Evolutionary conservation across 92 coral and sea anemone species (phyloP), one percentile per base, ranked within the genome.

Genomic region (Paragorgia papillata): DNA sequence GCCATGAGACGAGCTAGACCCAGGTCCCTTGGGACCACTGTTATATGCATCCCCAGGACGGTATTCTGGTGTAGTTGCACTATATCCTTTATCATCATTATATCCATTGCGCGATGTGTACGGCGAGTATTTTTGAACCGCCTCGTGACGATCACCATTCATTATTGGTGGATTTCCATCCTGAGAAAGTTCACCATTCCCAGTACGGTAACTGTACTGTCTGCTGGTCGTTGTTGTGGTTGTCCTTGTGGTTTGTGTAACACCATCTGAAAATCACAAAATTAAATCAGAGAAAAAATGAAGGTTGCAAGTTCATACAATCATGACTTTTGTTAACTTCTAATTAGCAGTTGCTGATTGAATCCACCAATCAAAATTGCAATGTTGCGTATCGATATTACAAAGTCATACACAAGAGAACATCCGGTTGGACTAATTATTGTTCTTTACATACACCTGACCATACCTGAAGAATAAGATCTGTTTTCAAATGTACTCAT

Each of bases 121-220:
- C 8, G 63, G 53, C 8, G 63, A 53, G 63, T 29, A 51, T 25
- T 71, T 71, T 41, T 71, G 78, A 8, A 71, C 61, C 39, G 50
- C 76, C 25, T 69, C 78, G 0, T 27, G 63, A 54, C 10, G 78
- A 20, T 32, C 34, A 54, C 64, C 78, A 30, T 71, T 71, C 17
- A 58, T 55, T 18, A 55, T 51, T 1, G 78, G 78, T 19, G 24
- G 35, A 10, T 53, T 43, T 56, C 74, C 87, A 57, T 94, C 98
- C 60, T 91, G 86, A 12, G 91, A 79, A 34, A 89, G 85, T 80
- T 84, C 87, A 44, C 98, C 98, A 70, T 90, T 93, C 18, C 85
- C 79, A 20, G 98, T 88, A 56, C 81, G 84, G 37, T 91, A 73
- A 5, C 88, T 86, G 14, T 90, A 82, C 17, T 86, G 87, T 79